Evolutionary conservation across 2,888 invertebrate genomes (phyloP).

Genomic region (Deroplatys truncata): DNA sequence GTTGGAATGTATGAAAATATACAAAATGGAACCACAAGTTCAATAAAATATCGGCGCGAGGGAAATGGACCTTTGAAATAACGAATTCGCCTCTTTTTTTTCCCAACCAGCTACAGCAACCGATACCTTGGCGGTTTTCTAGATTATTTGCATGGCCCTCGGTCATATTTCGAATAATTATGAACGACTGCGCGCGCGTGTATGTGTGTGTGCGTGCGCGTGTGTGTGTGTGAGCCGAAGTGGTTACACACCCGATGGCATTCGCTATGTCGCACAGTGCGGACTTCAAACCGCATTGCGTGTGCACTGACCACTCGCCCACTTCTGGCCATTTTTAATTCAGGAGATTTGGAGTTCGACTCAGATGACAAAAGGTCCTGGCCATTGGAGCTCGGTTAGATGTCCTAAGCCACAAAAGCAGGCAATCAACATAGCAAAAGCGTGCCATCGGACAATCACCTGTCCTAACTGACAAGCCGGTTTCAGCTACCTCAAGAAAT

Average conservation of each 20-base stretch:
- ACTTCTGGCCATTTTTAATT: background rate
- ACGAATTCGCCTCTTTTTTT: constrained; percentile 3
- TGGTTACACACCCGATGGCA: background rate
- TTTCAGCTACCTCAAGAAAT: background rate
- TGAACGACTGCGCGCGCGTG: background rate
- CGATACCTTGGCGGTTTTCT: constrained; percentile 8
- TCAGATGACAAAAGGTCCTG: background rate
- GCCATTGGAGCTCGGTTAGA: background rate
- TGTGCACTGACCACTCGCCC: background rate
- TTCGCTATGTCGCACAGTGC: background rate
- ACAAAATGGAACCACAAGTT: constrained; percentile 17
- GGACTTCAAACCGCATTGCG: background rate
- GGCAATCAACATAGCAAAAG: background rate
- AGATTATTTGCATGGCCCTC: background rate
- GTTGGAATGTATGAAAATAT: constrained; percentile 18
- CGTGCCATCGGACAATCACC: background rate
- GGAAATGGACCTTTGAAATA: constrained; percentile 17
- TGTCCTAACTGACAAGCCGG: background rate
- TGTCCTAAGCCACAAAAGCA: background rate
- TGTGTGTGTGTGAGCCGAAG: background rate
- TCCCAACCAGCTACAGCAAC: background rate
- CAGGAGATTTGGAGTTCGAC: background rate
- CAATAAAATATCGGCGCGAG: constrained; percentile 18
- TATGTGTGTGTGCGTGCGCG: background rate
- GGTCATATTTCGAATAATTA: background rate